Conservation (phyloP, 2,888 invertebrate genomes). For the Seira musarum region DNA sequence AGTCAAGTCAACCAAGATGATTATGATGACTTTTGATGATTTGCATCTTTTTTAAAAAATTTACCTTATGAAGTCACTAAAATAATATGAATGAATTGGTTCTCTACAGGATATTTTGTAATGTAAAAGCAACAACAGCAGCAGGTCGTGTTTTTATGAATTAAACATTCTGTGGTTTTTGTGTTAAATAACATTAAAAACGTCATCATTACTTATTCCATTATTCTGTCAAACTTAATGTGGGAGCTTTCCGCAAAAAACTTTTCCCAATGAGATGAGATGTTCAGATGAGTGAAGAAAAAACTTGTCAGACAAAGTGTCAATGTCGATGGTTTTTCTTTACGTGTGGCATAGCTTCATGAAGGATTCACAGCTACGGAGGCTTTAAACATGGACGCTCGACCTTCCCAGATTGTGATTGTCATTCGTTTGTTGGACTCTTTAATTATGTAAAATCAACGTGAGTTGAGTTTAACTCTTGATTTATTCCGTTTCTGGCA, state of each 20-base stretch:
- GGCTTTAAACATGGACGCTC: too few species aligned
- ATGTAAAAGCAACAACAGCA: not conserved
- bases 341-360: constrained; percentile 33
- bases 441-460: constrained; percentile 6
- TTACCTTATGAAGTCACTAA: too few species aligned
- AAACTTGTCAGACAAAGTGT: constrained; percentile 38
- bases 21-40: too few species aligned
- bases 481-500: constrained; percentile 18
- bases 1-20: too few species aligned
- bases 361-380: constrained; percentile 1
- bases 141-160: not conserved
- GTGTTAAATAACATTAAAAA: too few species aligned
- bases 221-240: too few species aligned
- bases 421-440: not conserved
- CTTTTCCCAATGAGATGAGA: too few species aligned
- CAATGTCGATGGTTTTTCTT: constrained; percentile 32
- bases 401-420: too few species aligned
- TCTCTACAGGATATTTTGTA: too few species aligned
- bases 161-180: constrained; percentile 13
- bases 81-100: too few species aligned
- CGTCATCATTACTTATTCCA: not conserved
- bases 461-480: constrained; percentile 4
- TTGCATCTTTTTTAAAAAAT: too few species aligned
- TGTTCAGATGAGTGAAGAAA: constrained; percentile 24
- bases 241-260: too few species aligned